These are phyloP conservation scores for Leucoma salicis DNA, from an alignment of 2,888 invertebrate genomes.

Conservation along the genomic window DNA sequence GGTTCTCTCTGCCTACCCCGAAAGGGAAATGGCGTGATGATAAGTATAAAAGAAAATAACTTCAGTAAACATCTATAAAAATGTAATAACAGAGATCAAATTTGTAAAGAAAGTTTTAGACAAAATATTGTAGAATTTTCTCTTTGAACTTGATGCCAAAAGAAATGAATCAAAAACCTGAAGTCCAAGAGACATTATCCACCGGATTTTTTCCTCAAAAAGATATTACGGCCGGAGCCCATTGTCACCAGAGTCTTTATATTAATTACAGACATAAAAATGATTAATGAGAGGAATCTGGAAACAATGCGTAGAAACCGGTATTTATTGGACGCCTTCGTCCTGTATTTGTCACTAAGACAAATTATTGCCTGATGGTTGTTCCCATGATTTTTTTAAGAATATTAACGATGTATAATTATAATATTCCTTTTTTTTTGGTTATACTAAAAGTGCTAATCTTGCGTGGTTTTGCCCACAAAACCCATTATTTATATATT, in stretches of 20 bases:
- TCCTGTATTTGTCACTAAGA: constrained; percentile 70
- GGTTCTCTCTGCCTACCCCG: no score
- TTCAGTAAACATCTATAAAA: no score
- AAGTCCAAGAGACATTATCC: constrained; percentile 4
- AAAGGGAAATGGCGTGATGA: no score
- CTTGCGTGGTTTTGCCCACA: no score
- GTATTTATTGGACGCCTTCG: constrained; percentile 69
- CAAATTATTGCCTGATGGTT: constrained; percentile 58
- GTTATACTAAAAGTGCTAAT: no score
- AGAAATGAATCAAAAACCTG: constrained; percentile 3
- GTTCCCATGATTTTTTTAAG: constrained; percentile 48
- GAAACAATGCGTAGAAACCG: constrained; percentile 69
- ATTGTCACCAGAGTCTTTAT: constrained; percentile 70
- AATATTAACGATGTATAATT: no score
- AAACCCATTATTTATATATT: no score
- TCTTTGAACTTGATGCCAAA: constrained; percentile 1
- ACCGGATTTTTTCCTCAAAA: constrained; percentile 41
- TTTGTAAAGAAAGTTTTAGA: no score
- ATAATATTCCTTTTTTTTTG: no score
- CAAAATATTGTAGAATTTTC: background rate
- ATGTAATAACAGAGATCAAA: no score
- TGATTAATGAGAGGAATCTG: constrained; percentile 73
- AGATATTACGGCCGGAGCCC: constrained; percentile 45
- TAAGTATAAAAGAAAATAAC: no score
- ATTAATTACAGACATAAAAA: constrained; percentile 79